Evolutionary conservation across 2,888 invertebrate genomes (phyloP).

Genomic region (Pollenia angustigena): DNA sequence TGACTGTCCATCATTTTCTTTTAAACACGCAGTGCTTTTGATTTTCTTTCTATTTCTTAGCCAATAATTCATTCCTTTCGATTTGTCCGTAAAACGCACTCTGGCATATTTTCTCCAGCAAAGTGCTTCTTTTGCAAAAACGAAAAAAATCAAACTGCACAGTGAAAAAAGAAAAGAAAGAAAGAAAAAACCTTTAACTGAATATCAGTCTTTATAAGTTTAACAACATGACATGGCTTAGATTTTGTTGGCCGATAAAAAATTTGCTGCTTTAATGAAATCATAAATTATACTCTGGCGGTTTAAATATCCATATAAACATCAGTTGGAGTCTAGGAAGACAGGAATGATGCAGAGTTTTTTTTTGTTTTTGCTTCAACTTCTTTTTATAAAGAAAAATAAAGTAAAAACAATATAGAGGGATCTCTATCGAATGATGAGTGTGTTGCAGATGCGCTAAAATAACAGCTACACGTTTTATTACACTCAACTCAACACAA

Average conservation of each 20-base stretch:
- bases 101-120: conserved; percentile 37
- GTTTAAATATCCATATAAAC: conserved; percentile 70
- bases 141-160: conserved; percentile 15
- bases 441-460: conserved; percentile 67
- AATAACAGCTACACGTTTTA: conserved; percentile 65
- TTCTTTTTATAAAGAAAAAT: background rate
- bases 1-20: background rate
- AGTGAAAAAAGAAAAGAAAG: background rate
- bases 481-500: conserved; percentile 45
- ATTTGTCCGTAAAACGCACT: conserved; percentile 43
- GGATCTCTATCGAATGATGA: conserved; percentile 62
- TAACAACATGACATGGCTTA: conserved; percentile 77
- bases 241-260: conserved; percentile 77
- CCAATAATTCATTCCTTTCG: conserved; percentile 20
- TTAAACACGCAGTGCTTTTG: conserved; percentile 45
- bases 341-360: conserved; percentile 34
- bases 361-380: background rate
- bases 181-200: conserved; percentile 45
- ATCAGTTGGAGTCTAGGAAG: conserved; percentile 59
- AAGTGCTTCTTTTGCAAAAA: conserved; percentile 7
- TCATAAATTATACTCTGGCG: conserved; percentile 76
- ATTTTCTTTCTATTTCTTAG: conserved; percentile 10
- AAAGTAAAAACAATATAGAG: conserved; percentile 49
- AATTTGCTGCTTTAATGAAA: conserved; percentile 76
- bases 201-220: conserved; percentile 64